A percentile compares a stretch with the other conserved stretches of the same genome.
These are phyloP conservation scores for Pristionchus maxplancki DNA, from an alignment of 2,888 invertebrate species.

Conservation along the genomic window DNA sequence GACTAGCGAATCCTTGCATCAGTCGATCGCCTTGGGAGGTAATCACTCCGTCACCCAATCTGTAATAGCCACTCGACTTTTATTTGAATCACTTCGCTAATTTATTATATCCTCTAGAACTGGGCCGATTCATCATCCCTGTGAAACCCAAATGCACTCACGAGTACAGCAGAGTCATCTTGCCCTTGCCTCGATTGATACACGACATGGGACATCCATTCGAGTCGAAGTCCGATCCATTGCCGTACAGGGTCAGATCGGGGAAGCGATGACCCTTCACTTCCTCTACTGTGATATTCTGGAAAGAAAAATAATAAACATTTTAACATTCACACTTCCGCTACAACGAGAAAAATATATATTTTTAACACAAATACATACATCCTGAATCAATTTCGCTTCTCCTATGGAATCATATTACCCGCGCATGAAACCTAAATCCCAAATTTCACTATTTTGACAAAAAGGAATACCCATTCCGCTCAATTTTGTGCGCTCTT, in stretches of 20 bases:
- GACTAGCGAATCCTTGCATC: background rate
- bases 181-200: background rate
- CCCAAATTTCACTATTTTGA: too few species aligned
- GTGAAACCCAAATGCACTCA: background rate
- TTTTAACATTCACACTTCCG: too few species aligned
- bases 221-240: conserved; percentile 35
- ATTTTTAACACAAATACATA: too few species aligned
- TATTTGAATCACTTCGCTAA: too few species aligned
- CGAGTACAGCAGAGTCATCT: conserved; percentile 35
- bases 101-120: too few species aligned
- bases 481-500: too few species aligned
- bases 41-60: background rate
- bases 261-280: conserved; percentile 21
- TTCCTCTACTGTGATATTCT: background rate
- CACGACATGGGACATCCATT: conserved; percentile 51
- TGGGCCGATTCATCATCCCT: background rate
- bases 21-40: background rate
- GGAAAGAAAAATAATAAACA: background rate
- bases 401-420: too few species aligned
- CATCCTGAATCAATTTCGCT: too few species aligned
- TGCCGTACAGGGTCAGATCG: conserved; percentile 38
- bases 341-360: background rate
- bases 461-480: too few species aligned
- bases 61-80: too few species aligned
- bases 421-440: too few species aligned